Conservation (phyloP, 2,888 invertebrate genomes). For the Mimumesa dahlbomi region DNA sequence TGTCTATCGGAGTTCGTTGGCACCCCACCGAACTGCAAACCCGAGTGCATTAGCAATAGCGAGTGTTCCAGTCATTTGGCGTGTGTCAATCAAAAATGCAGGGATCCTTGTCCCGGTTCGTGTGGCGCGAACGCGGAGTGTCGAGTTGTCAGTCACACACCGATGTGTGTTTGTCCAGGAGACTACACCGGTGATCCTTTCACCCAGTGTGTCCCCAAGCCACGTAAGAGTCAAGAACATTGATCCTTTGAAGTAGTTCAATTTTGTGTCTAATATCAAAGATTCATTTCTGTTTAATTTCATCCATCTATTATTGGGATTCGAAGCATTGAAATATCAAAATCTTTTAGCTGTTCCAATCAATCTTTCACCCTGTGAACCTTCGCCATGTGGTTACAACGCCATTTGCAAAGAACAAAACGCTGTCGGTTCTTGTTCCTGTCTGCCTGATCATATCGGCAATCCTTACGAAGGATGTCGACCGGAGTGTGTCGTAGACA, state of each 20-base stretch:
- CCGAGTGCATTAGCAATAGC: slow-evolving; percentile 81
- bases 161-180: slow-evolving; percentile 79
- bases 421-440: slow-evolving; percentile 82
- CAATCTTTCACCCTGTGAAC: slow-evolving; percentile 83
- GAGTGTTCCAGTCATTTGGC: slow-evolving; percentile 82
- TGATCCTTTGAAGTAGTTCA: neutral
- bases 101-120: slow-evolving; percentile 88
- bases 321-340: too few relatives aligned
- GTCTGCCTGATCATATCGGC: slow-evolving; percentile 84
- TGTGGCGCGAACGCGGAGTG: slow-evolving; percentile 84
- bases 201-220: slow-evolving; percentile 83
- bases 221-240: slow-evolving; percentile 83
- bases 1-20: slow-evolving; percentile 81
- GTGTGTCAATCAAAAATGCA: slow-evolving; percentile 84
- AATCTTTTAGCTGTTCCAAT: slow-evolving; percentile 25
- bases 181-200: slow-evolving; percentile 82
- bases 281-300: neutral
- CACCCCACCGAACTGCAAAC: slow-evolving; percentile 81
- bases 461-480: slow-evolving; percentile 87
- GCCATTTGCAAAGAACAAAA: slow-evolving; percentile 82
- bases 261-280: neutral
- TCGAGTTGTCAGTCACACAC: slow-evolving; percentile 80
- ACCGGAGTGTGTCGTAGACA: slow-evolving; percentile 89
- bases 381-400: slow-evolving; percentile 86
- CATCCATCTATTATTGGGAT: too few relatives aligned